Percentiles rank a stretch among this genome's conserved stretches.
phyloP scores from a whole-genome alignment of 2,888 invertebrate species.

The Rhagonycha lutea region DNA sequence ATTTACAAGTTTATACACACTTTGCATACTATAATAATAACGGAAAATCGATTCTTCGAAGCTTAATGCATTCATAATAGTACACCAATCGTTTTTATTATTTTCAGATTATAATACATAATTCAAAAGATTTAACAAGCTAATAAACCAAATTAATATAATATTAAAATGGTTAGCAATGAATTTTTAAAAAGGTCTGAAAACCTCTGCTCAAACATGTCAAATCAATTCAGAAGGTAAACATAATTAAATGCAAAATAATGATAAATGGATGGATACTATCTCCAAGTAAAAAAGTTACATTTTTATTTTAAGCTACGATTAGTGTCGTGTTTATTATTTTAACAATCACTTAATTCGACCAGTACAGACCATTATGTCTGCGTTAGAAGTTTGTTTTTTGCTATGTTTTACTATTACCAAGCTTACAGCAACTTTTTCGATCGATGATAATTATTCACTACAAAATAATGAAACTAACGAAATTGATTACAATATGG shows the following conservation, averaged over 20 bases:
- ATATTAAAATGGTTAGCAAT: background rate
- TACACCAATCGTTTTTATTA: background rate
- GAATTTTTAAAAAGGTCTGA: background rate
- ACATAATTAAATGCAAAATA: conserved; percentile 2
- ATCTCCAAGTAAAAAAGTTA: background rate
- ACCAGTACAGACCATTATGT: background rate
- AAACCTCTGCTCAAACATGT: background rate
- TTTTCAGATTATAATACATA: background rate
- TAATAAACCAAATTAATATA: background rate
- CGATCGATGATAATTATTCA: background rate
- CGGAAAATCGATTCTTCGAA: background rate
- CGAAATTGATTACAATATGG: background rate
- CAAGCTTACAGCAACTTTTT: background rate
- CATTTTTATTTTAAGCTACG: background rate
- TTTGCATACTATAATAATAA: background rate
- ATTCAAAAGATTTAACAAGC: background rate
- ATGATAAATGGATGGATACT: conserved; percentile 5
- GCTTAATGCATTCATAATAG: background rate
- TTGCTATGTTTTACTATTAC: background rate
- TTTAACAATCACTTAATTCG: background rate
- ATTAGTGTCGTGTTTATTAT: background rate
- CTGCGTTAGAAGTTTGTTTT: background rate
- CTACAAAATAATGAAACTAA: background rate
- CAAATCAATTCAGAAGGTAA: conserved; percentile 4
- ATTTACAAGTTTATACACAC: background rate